Conservation (phyloP, 2,888 invertebrate species). For the Dorcus hopei region DNA sequence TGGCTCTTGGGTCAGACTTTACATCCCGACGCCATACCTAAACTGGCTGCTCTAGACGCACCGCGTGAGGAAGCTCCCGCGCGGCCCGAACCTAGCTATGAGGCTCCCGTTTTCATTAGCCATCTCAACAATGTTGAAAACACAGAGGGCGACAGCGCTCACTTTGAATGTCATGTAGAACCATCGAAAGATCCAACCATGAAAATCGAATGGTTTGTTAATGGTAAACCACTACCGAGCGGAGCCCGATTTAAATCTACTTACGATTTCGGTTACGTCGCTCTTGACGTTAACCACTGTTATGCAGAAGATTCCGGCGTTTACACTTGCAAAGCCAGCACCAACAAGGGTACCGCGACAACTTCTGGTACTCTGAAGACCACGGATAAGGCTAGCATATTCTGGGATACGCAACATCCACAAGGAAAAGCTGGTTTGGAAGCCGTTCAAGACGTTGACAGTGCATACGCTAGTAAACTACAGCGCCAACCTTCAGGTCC, state of each 20-base stretch:
- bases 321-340: conserved; percentile 86
- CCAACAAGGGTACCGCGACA: conserved; percentile 83
- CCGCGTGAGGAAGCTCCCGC: conserved; percentile 67
- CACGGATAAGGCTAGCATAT: conserved; percentile 74
- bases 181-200: conserved; percentile 89
- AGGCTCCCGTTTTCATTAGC: conserved; percentile 84
- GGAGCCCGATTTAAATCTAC: conserved; percentile 89
- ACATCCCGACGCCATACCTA: conserved; percentile 84
- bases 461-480: conserved; percentile 70
- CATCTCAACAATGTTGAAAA: conserved; percentile 89
- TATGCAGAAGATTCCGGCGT: conserved; percentile 92
- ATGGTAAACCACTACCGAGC: conserved; percentile 83
- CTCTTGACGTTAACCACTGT: conserved; percentile 82
- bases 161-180: conserved; percentile 90
- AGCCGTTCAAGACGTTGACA: conserved; percentile 86
- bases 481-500: conserved; percentile 67
- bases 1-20: conserved; percentile 85
- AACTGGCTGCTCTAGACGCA: conserved; percentile 82
- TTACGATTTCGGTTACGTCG: conserved; percentile 94
- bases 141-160: conserved; percentile 81
- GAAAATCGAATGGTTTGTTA: conserved; percentile 92
- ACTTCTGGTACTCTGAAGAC: conserved; percentile 87
- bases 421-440: conserved; percentile 89
- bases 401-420: conserved; percentile 90
- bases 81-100: conserved; percentile 73